A percentile compares a stretch with the other conserved stretches of the same genome.
Evolutionary conservation across 2,888 invertebrate species (phyloP).

Genomic region (Villa cingulata): DNA sequence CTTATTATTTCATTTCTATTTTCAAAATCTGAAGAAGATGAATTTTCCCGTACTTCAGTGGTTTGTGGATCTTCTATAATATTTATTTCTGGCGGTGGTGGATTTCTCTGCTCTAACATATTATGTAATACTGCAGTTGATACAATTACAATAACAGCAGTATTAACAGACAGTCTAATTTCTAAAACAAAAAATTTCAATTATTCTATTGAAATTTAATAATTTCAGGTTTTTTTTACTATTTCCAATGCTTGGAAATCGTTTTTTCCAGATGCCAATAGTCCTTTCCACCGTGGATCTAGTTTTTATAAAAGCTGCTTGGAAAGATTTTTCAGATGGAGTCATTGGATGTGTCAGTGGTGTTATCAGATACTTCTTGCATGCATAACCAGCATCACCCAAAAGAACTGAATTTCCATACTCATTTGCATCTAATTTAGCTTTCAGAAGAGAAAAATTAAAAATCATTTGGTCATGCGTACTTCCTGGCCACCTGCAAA

Average conservation of each 20-base stretch:
- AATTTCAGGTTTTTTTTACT: background rate
- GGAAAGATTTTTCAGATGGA: background rate
- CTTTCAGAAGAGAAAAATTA: conserved; percentile 12
- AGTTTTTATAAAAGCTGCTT: conserved; percentile 7
- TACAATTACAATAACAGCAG: background rate
- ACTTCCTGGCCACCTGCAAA: conserved; percentile 19
- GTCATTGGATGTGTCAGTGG: conserved; percentile 6
- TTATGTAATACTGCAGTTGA: background rate
- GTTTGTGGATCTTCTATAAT: background rate
- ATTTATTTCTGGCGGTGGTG: background rate
- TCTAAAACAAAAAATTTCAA: background rate
- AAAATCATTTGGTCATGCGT: conserved; percentile 21
- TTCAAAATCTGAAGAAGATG: too few relatives aligned
- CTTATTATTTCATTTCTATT: background rate
- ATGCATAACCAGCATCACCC: conserved; percentile 12
- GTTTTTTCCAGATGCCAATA: conserved; percentile 18
- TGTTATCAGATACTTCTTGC: conserved; percentile 10
- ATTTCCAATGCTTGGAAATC: conserved; percentile 15
- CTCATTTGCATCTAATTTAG: conserved; percentile 9
- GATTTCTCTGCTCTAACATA: background rate
- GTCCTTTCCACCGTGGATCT: conserved; percentile 15
- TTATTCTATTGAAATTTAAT: too few relatives aligned
- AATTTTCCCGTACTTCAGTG: too few relatives aligned
- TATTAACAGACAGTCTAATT: background rate
- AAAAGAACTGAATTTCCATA: conserved; percentile 9